Base-by-base conservation (phyloP, 37 sponge, comb jelly and placozoan species). In the Axinella damicornis region DNA sequence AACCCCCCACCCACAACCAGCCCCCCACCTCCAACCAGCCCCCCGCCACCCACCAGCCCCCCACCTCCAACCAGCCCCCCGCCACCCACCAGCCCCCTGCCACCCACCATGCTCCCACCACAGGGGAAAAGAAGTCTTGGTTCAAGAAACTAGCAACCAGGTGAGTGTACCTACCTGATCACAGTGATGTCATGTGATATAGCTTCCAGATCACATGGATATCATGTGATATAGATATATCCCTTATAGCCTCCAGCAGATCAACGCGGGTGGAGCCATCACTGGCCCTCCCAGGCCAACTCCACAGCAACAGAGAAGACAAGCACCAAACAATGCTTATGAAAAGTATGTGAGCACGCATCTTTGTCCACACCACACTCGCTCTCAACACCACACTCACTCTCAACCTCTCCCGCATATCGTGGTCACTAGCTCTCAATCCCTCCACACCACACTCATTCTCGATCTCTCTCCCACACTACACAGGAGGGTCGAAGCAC, bases 181-280 rank as follows among this genome's bases (percentile, higher is more conserved):
- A n/a, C n/a, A n/a, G n/a, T n/a, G n/a, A n/a, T n/a, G n/a, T n/a
- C n/a, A n/a, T n/a, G n/a, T n/a, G n/a, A n/a, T n/a, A n/a, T n/a
- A n/a, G n/a, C n/a, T n/a, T n/a, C n/a, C n/a, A n/a, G n/a, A n/a
- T n/a, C n/a, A n/a, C n/a, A n/a, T n/a, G n/a, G n/a, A n/a, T n/a
- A n/a, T n/a, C n/a, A n/a, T n/a, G n/a, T n/a, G n/a, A 38, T 6
- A 70, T 9, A 46, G 6, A 46, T 9, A 63, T 38, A 2, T 52
- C 27, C 14, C 53, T 16, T 27, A 2, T 65, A 90, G 91, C 40
- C 64, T 91, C 30, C 87, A 82, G 57, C 67, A 86, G 30, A 62
- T 91, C 17, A 82, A 91, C 54, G 78, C 32, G 33, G 92, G 92
- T 31, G 92, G 92, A 17, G 83, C 87, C 57, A 28, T 91, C 17